A percentile compares a stretch with the other conserved stretches of the same genome.
These are phyloP conservation scores for Chymomyza fuscimana DNA, from an alignment of 2,888 invertebrate genomes.

Conservation along the genomic window DNA sequence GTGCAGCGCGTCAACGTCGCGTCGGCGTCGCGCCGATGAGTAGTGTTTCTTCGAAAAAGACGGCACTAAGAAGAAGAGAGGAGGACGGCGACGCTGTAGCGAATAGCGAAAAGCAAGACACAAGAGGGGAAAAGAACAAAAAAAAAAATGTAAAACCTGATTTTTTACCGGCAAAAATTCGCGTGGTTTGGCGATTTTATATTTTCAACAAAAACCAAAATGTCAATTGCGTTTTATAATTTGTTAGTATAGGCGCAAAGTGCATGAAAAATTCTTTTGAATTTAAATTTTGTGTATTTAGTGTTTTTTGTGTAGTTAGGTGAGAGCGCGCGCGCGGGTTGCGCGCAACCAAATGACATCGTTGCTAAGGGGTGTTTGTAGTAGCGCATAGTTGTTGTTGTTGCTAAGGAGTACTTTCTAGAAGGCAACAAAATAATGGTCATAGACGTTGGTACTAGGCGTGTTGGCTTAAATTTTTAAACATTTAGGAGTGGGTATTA, in stretches of 20 bases:
- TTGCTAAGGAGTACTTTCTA: conserved; percentile 52
- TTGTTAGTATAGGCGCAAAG: conserved; percentile 17
- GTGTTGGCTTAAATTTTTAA: conserved; percentile 43
- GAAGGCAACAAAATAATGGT: conserved; percentile 21
- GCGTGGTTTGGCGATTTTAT: conserved; percentile 51
- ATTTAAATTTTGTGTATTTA: conserved; percentile 67
- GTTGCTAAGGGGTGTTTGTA: conserved; percentile 72
- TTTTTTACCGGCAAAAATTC: conserved; percentile 74
- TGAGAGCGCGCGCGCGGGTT: conserved; percentile 45
- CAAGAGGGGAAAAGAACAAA: conserved; percentile 15
- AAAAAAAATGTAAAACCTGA: conserved; percentile 68
- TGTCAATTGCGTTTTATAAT: conserved; percentile 48
- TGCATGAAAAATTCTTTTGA: conserved; percentile 26
- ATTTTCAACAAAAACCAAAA: conserved; percentile 35
- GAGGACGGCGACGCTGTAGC: conserved; percentile 8
- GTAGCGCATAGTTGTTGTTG: conserved; percentile 39
- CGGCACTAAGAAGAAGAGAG: conserved; percentile 25
- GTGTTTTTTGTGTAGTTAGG: conserved; percentile 37
- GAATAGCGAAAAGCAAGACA: conserved; percentile 9
- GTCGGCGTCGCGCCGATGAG: conserved; percentile 59
- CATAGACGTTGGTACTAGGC: background rate
- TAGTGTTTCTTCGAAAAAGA: conserved; percentile 66
- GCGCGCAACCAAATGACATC: conserved; percentile 44
- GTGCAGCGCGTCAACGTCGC: conserved; percentile 50
- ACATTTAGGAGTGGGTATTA: conserved; percentile 23